Evolutionary conservation across 2,888 invertebrate species (phyloP).

Genomic region (Minunthozetes semirufus): DNA sequence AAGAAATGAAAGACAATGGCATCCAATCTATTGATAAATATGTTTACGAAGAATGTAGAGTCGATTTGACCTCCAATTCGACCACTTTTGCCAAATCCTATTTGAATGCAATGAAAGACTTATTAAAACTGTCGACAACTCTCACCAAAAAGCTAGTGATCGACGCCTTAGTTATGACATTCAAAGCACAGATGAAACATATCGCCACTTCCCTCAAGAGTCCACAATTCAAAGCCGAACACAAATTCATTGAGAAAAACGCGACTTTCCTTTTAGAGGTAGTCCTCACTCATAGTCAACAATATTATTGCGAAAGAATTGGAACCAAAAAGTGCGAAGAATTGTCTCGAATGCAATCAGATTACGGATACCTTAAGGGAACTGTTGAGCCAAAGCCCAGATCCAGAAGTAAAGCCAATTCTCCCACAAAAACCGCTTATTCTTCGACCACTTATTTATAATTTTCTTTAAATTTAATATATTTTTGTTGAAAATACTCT

Average conservation of each 20-base stretch:
- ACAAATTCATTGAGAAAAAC: slow-evolving; percentile 59
- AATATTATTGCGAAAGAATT: slow-evolving; percentile 53
- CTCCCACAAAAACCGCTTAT: slow-evolving; percentile 7
- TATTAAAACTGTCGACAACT: slow-evolving; percentile 61
- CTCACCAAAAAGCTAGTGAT: slow-evolving; percentile 57
- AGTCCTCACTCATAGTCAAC: slow-evolving; percentile 59
- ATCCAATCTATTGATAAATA: slow-evolving; percentile 59
- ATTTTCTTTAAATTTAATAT: background rate
- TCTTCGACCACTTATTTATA: slow-evolving; percentile 26
- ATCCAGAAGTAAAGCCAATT: background rate
- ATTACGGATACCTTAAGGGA: slow-evolving; percentile 38
- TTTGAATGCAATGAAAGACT: slow-evolving; percentile 65
- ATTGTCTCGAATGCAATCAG: slow-evolving; percentile 42
- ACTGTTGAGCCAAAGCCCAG: slow-evolving; percentile 6
- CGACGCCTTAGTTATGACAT: slow-evolving; percentile 64
- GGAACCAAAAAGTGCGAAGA: slow-evolving; percentile 44
- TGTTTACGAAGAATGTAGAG: slow-evolving; percentile 62
- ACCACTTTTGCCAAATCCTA: slow-evolving; percentile 70
- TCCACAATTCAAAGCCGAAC: slow-evolving; percentile 45
- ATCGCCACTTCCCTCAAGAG: slow-evolving; percentile 54
- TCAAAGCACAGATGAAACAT: slow-evolving; percentile 65
- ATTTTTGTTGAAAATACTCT: background rate
- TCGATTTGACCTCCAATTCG: slow-evolving; percentile 70
- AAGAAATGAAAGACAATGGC: slow-evolving; percentile 64
- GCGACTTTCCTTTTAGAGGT: slow-evolving; percentile 63